Base-by-base conservation (phyloP, 2,888 invertebrate genomes). In the Hemaris fuciformis region DNA sequence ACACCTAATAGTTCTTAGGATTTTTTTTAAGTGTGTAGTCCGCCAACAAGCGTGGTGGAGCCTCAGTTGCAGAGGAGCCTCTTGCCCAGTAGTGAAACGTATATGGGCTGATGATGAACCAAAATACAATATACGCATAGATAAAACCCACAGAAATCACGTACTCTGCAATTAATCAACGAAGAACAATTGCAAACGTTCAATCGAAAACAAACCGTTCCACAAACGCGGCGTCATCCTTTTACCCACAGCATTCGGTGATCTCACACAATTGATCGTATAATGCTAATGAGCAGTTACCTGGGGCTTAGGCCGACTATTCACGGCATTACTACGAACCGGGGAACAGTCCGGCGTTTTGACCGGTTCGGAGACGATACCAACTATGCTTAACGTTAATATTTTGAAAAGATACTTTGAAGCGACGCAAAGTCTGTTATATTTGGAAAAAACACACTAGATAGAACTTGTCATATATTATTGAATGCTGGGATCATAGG, bases 261-360 rank as follows among this genome's bases (percentile, higher is more conserved):
- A 77, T 72, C 73, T 73, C 74, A 75, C 70, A 71, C 62, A 67
- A 69, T 66, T 74, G 72, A 66, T 73, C 70, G 72, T 73, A 72
- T 75, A 77, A 81, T 79, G 76, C 79, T 84, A 84, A 85, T 82
- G 73, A 78, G 76, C 65, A 66, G 67, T 70, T 53, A 53, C 53
- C 53, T 53, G 53, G 27, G 8, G 31, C 23, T 48, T 53, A 53
- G 53, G 27, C 31, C 27, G 53, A 1, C 27, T 18, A 18, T 18
- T 18, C 53, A 53, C 53, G 53, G 27, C 10, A 22, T 60, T 15
- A n/a, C n/a, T n/a, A 20, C 45, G 13, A 5, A 1, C 15, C 27
- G 18, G 18, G 3, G 15, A 8, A 18, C 3, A 22, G 3, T 20
- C 43, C 43, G 20, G 43, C 7, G 43, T 8, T 20, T 20, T 43